A percentile compares a stretch with the other conserved stretches of the same genome.
Conservation (phyloP, 1,140 invertebrate species). For the Bathynomus jamesi region DNA sequence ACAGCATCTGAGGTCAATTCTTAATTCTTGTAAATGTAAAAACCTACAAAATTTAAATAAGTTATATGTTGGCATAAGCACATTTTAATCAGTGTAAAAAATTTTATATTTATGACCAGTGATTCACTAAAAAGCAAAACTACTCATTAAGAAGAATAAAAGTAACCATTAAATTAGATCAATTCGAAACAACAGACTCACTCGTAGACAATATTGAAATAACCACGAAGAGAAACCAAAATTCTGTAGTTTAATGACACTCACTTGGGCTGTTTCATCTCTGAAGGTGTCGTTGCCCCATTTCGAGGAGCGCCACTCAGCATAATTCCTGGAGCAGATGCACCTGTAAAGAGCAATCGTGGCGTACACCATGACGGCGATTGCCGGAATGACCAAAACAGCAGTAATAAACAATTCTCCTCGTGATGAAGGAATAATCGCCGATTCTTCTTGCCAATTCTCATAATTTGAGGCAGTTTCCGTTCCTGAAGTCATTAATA, state of each 20-base stretch:
- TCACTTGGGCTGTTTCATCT: conserved; percentile 36
- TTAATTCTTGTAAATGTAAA: background rate
- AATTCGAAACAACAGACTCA: too few relatives aligned
- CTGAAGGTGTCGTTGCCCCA: conserved; percentile 50
- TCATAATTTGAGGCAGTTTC: background rate
- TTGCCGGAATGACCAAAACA: conserved; percentile 73
- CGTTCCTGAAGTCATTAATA: background rate
- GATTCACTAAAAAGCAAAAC: too few relatives aligned
- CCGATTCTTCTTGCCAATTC: conserved; percentile 18
- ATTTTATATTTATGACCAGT: too few relatives aligned
- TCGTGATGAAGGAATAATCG: conserved; percentile 61
- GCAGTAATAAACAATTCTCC: conserved; percentile 79
- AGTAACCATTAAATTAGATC: too few relatives aligned
- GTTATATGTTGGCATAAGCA: too few relatives aligned
- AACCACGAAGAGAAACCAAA: too few relatives aligned
- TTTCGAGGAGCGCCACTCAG: conserved; percentile 89
- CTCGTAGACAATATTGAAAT: too few relatives aligned
- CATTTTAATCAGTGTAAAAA: too few relatives aligned
- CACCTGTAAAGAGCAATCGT: conserved; percentile 52
- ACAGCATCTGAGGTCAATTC: background rate
- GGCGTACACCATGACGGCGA: conserved; percentile 60
- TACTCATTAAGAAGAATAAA: too few relatives aligned
- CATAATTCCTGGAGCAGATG: conserved; percentile 81
- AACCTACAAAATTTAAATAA: too few relatives aligned
- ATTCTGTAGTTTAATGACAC: conserved; percentile 33